Percentiles rank a stretch among this genome's conserved stretches.
These are phyloP conservation scores for Micropoecilia bifurca DNA, from an alignment of 2,797 vertebrate species.

Conservation along the genomic window DNA sequence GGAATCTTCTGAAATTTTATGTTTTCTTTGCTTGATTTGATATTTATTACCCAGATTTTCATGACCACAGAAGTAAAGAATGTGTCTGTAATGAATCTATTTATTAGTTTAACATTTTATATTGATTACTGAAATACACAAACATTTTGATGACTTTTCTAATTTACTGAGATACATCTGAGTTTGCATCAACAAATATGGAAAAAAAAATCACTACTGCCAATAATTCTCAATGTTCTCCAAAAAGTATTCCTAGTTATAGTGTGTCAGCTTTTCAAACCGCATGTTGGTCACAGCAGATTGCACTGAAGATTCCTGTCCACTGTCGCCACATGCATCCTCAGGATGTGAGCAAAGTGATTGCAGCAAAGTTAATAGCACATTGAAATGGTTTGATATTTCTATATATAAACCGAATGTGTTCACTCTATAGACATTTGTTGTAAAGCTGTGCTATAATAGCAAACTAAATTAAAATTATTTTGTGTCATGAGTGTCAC, in stretches of 20 bases:
- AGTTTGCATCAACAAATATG: neutral
- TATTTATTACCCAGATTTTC: too few relatives aligned
- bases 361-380: neutral
- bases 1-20: too few relatives aligned
- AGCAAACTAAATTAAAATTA: neutral
- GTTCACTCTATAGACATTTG: neutral
- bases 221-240: neutral
- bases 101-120: neutral
- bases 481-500: neutral
- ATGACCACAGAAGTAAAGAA: neutral
- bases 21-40: too few relatives aligned
- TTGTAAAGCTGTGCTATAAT: neutral
- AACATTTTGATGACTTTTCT: neutral
- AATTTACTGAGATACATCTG: neutral
- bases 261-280: neutral
- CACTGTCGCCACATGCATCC: neutral
- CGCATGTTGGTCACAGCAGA: neutral
- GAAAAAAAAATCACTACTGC: neutral
- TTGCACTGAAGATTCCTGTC: neutral
- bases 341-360: neutral
- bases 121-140: slow-evolving; percentile 20
- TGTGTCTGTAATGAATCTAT: neutral
- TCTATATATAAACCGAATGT: neutral
- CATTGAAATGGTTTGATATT: neutral
- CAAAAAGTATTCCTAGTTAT: neutral